Base-by-base conservation (phyloP, 2,113 vertebrate genomes). In the Ictidomys tridecemlineatus region DNA sequence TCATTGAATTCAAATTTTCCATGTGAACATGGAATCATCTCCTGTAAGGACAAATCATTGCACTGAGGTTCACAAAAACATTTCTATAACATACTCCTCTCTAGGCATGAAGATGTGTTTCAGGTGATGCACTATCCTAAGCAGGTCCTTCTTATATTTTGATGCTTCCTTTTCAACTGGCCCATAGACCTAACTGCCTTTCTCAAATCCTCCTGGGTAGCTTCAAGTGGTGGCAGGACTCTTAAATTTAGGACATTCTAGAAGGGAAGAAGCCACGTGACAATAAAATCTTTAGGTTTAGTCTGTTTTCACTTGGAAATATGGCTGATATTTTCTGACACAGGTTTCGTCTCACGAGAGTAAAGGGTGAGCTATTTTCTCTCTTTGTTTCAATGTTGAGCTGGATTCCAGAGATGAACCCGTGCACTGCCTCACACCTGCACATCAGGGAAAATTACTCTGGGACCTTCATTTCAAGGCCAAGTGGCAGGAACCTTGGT, bases 321-420 rank as follows among this genome's bases (percentile, higher is more conserved):
- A 53, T 14, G 28, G 30, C 32, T 84, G 94, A 90, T 92, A 39
- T 74, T 90, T 93, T 95, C 87, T 95, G 93, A 96, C 82, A 82
- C 34, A 78, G 73, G 5, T 86, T 95, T 93, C 63, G 39, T 93
- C 82, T 91, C 67, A 13, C 10, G 45, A 95, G 80, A 17, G 70
- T 58, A 92, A 70, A 91, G 32, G 34, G n/a, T 6, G 9, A 93
- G 20, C 65, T 87, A 39, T n/a, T 82, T 94, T 96, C 92, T 88
- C 30, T 86, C 56, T 34, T 45, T 45, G 11, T 56, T 79, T 53
- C 39, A n/a, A 69, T 12, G 26, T 72, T 67, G 67, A 90, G 28
- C 20, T 4, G 14, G 72, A 76, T 65, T 92, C 77, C 72, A 39
- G 76, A 92, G 30, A 9, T 3, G 12, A 39, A 42, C 39, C 1